These are phyloP conservation scores for Oegoconia quadripuncta DNA, from an alignment of 2,888 invertebrate genomes.

Conservation along the genomic window DNA sequence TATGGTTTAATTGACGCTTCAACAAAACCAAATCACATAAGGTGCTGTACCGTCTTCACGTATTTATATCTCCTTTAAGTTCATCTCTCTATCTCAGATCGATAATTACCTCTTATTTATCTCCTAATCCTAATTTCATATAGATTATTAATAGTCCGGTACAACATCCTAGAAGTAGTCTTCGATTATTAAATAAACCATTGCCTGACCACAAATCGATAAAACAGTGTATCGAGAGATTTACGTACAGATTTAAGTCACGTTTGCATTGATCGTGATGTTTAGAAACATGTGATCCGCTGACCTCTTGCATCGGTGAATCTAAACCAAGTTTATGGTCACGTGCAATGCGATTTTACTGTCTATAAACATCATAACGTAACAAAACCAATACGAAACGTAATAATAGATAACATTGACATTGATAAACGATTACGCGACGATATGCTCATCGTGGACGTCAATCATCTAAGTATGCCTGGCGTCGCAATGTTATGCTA, in stretches of 20 bases:
- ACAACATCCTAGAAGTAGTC: not conserved
- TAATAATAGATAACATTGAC: constrained; percentile 23
- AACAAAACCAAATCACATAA: no score
- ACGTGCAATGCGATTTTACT: not conserved
- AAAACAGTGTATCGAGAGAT: constrained; percentile 1
- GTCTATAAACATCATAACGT: no score
- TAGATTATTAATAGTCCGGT: not conserved
- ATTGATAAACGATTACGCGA: constrained; percentile 27
- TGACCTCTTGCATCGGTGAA: not conserved
- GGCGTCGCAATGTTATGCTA: constrained; percentile 53
- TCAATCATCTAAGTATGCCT: constrained; percentile 24
- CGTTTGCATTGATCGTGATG: not conserved
- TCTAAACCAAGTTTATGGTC: constrained; percentile 1
- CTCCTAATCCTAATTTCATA: not conserved
- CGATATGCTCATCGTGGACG: constrained; percentile 6
- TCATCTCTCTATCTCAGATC: no score
- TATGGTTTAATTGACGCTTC: no score
- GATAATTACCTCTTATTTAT: not conserved
- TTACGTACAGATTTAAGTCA: not conserved
- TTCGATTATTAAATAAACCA: not conserved
- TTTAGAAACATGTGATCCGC: constrained; percentile 3
- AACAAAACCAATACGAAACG: no score
- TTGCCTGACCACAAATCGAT: constrained; percentile 4
- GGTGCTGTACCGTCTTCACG: no score
- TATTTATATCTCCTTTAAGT: no score